A percentile compares a stretch with the other conserved stretches of the same genome.
Evolutionary conservation across 2,797 vertebrate species (phyloP).

Genomic region (Sebastes hubbsi): DNA sequence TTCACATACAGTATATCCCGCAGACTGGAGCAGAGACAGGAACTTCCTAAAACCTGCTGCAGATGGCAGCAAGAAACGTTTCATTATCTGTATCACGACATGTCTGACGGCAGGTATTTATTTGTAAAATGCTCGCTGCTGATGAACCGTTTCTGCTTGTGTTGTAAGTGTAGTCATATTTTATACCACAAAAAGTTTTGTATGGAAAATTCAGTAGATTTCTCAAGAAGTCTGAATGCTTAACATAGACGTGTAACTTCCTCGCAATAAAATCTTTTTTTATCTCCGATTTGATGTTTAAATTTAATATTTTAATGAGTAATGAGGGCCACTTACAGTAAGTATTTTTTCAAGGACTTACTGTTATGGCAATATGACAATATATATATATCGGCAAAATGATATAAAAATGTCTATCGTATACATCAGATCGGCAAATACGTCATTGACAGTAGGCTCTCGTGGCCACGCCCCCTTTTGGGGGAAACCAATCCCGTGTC

Average conservation of each 20-base stretch:
- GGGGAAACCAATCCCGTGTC: too few species aligned
- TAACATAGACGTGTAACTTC: neutral
- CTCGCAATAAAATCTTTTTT: conserved; percentile 24
- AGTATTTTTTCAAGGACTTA: too few species aligned
- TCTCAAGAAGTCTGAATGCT: neutral
- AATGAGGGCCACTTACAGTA: too few species aligned
- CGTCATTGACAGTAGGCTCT: accelerated
- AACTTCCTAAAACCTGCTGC: neutral
- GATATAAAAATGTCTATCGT: too few species aligned
- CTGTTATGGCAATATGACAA: too few species aligned
- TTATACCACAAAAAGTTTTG: neutral
- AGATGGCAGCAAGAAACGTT: neutral
- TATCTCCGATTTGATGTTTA: too few species aligned
- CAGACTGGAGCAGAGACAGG: neutral
- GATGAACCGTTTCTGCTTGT: conserved; percentile 8
- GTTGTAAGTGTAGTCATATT: neutral
- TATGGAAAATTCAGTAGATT: neutral
- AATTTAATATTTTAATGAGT: too few species aligned
- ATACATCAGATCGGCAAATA: too few species aligned
- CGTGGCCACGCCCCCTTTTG: too few species aligned
- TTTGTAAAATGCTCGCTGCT: conserved; percentile 6
- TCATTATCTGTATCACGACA: neutral
- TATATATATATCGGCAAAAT: too few species aligned
- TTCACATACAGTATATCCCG: neutral
- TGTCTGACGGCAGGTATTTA: conserved; percentile 17